These are phyloP conservation scores for Nyctibius bracteatus DNA, from an alignment of 2,113 vertebrate genomes.

Conservation along the genomic window DNA sequence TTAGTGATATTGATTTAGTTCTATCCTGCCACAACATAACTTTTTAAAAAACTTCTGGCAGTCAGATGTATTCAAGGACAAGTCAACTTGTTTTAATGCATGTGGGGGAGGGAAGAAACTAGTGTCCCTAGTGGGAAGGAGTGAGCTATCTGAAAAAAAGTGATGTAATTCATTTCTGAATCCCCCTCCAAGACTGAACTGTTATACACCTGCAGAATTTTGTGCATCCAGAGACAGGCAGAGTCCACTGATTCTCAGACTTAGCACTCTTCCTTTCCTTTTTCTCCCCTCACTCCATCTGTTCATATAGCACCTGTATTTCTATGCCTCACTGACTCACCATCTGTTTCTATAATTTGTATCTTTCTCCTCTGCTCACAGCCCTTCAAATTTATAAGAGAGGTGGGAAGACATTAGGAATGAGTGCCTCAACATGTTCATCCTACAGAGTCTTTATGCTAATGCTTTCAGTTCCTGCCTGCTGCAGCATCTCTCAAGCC, in stretches of 20 bases:
- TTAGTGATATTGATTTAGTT: not conserved
- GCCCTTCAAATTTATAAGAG: conserved; percentile 29
- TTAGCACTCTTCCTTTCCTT: not conserved
- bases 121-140: not conserved
- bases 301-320: conserved; percentile 47
- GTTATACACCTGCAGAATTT: conserved; percentile 13
- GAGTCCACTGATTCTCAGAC: not conserved
- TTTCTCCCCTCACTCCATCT: conserved; percentile 19
- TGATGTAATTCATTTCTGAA: not conserved
- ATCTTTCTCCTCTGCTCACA: conserved; percentile 11
- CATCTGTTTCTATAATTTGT: conserved; percentile 49
- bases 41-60: not conserved
- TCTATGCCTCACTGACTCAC: conserved; percentile 41
- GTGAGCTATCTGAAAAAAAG: not conserved
- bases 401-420: not conserved
- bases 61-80: not conserved
- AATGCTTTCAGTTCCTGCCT: not conserved
- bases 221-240: not conserved
- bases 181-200: not conserved
- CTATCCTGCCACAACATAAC: not conserved
- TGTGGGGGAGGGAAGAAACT: not conserved
- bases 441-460: not conserved
- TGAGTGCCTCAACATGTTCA: conserved; percentile 18
- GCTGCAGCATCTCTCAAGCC: not conserved
- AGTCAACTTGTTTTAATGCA: not conserved